phyloP scores from a whole-genome alignment of 1,140 invertebrate species.

The Episyrphus balteatus region DNA sequence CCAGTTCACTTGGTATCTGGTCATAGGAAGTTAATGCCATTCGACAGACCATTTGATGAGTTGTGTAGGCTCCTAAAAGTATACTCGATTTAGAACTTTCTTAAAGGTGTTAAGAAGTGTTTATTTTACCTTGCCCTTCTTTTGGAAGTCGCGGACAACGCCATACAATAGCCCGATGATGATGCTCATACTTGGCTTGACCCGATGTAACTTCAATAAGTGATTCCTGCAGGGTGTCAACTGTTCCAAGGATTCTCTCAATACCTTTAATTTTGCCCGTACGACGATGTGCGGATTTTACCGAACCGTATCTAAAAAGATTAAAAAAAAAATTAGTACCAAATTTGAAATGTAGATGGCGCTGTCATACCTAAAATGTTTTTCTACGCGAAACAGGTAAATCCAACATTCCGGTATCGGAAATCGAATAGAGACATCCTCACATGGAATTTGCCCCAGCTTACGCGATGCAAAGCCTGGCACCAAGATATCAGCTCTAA shows the following conservation, averaged over 20 bases:
- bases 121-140: slow-evolving; percentile 86
- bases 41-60: slow-evolving; percentile 84
- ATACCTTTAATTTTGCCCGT: slow-evolving; percentile 90
- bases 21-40: slow-evolving; percentile 94
- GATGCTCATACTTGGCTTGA: slow-evolving; percentile 98
- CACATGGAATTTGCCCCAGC: slow-evolving; percentile 89
- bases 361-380: slow-evolving; percentile 72
- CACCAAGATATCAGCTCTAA: slow-evolving; percentile 87
- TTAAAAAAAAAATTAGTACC: not conserved
- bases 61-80: slow-evolving; percentile 84
- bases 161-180: slow-evolving; percentile 96
- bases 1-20: slow-evolving; percentile 86
- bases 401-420: slow-evolving; percentile 99
- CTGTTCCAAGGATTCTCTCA: slow-evolving; percentile 83
- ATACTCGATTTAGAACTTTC: not conserved
- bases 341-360: not conserved
- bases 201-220: slow-evolving; percentile 96
- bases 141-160: slow-evolving; percentile 91
- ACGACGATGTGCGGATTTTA: slow-evolving; percentile 85
- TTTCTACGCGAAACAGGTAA: slow-evolving; percentile 96
- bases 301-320: slow-evolving; percentile 67
- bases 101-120: not conserved
- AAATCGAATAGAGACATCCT: slow-evolving; percentile 93
- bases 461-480: slow-evolving; percentile 93
- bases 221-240: slow-evolving; percentile 82